Base-by-base conservation (phyloP, 2,113 vertebrate species). In the Ammodytes marinus region DNA sequence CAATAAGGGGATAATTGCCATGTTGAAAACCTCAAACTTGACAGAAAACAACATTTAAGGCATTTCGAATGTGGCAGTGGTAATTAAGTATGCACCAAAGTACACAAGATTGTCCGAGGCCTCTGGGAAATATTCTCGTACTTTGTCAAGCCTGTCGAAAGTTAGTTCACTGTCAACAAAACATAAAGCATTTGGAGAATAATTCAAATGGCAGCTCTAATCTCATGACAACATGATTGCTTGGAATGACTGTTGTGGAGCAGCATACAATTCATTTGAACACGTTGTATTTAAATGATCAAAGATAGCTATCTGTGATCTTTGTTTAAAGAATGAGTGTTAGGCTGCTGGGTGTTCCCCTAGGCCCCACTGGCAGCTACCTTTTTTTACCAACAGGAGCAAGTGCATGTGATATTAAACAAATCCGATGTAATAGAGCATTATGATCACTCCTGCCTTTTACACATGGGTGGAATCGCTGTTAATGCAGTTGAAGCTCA, bases 11-110 rank as follows among this genome's bases (percentile, higher is more conserved):
- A 85, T 90, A 83, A 91, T 91, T 81, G 79, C 13, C 27, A 72
- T 58, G 67, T 45, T 15, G 42, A 75, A 80, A 39, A 67, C 59
- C 69, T 79, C 68, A 65, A 78, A 89, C 63, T 47, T 13, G 27
- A 84, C 43, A 86, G 80, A 91, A 92, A 93, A 92, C 82, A 92
- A 57, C 74, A 88, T 89, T 94, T 91, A 92, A 79, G 54, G 83
- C 43, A 14, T 13, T 65, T 66, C 49, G 37, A 37, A 9, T 40
- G 50, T 43, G 57, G 65, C 84, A 88, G 64, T 80, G 54, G 76
- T 83, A 89, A 94, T 94, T 93, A 93, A 65, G 57, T 43, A 27
- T 64, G 40, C 77, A 69, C 47, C 49, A 57, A 45, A 71, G 77
- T 55, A 47, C 68, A 54, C 35, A 49, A 59, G 69, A 80, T 83